Conservation (phyloP, 1,140 invertebrate genomes). For the Helicoverpa armigera region DNA sequence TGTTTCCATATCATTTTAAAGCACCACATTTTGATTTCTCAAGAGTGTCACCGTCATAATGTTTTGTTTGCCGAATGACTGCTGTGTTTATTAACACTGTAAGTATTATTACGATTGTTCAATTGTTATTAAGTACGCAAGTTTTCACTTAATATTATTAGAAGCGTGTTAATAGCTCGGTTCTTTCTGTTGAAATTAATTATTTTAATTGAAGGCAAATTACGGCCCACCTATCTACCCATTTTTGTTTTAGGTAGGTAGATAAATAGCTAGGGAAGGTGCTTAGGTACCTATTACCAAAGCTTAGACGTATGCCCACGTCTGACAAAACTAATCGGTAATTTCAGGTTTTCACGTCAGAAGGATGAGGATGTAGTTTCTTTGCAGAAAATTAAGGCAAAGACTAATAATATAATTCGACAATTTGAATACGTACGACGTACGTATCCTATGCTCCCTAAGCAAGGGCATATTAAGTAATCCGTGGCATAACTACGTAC, state of each 20-base stretch:
- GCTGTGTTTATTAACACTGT: conserved; percentile 63
- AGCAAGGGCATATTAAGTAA: too few species aligned
- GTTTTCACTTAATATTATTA: conserved; percentile 75
- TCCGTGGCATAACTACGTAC: too few species aligned
- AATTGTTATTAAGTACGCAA: conserved; percentile 64
- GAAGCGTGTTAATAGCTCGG: conserved; percentile 48
- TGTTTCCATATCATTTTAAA: conserved; percentile 84
- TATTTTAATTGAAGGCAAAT: conserved; percentile 21
- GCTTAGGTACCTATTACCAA: not conserved
- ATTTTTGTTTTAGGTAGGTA: not conserved
- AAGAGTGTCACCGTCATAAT: conserved; percentile 78
- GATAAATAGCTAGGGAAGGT: too few species aligned
- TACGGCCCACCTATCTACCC: not conserved
- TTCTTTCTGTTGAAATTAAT: not conserved
- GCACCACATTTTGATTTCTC: conserved; percentile 83
- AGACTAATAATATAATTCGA: too few species aligned
- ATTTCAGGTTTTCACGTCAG: too few species aligned
- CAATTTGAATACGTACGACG: too few species aligned
- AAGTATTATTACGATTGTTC: conserved; percentile 66
- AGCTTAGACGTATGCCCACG: not conserved
- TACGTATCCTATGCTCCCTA: too few species aligned
- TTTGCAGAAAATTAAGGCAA: too few species aligned
- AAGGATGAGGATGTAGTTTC: too few species aligned
- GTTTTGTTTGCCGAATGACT: conserved; percentile 72
- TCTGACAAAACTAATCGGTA: too few species aligned